These are phyloP conservation scores for Odontesthes bonariensis DNA, from an alignment of 2,113 vertebrate genomes.

Conservation along the genomic window DNA sequence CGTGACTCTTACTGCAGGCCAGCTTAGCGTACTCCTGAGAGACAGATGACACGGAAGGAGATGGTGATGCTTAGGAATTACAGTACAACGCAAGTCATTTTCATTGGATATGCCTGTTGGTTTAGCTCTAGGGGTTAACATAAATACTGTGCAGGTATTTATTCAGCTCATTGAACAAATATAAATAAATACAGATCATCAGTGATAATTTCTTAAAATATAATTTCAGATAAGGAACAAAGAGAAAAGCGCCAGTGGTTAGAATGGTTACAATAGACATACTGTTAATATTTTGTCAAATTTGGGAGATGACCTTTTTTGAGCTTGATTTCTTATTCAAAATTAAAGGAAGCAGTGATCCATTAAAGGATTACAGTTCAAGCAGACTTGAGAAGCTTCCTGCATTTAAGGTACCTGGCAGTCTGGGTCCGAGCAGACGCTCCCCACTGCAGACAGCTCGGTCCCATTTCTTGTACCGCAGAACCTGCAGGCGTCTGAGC, in stretches of 20 bases:
- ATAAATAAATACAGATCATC: too few relatives aligned
- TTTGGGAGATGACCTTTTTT: neutral
- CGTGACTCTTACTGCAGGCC: conserved; percentile 95
- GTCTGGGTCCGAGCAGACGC: conserved; percentile 95
- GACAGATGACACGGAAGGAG: neutral
- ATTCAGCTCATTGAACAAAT: neutral
- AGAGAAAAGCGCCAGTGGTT: too few relatives aligned
- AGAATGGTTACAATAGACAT: too few relatives aligned
- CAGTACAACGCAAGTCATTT: conserved; percentile 7
- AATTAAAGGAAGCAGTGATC: neutral
- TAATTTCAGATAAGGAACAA: too few relatives aligned
- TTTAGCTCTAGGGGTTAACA: neutral
- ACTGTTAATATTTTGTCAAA: too few relatives aligned
- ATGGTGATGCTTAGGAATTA: neutral
- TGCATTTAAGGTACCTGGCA: conserved; percentile 88
- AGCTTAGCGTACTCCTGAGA: conserved; percentile 95
- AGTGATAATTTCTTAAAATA: too few relatives aligned
- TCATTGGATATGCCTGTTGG: neutral
- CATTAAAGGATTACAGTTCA: too few relatives aligned
- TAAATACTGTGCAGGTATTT: neutral
- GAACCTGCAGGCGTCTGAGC: conserved; percentile 96
- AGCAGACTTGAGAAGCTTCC: neutral
- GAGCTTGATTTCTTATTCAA: neutral
- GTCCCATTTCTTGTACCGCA: conserved; percentile 97
- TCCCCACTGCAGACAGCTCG: conserved; percentile 95